A percentile compares a stretch with the other conserved stretches of the same genome.
Conservation (phyloP, 1,140 invertebrate genomes). For the Macrobrachium nipponense region DNA sequence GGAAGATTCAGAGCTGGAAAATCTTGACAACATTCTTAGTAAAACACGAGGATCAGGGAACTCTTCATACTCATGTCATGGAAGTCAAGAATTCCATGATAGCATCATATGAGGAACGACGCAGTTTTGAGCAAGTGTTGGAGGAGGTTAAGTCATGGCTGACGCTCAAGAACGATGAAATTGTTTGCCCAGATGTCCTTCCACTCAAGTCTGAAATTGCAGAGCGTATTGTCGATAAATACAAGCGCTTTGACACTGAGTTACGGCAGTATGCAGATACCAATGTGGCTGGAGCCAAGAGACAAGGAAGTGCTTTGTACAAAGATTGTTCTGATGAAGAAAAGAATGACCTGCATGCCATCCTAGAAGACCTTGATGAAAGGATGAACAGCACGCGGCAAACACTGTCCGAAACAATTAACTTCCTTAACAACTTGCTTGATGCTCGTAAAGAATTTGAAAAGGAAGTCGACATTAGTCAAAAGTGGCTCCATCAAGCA, state of each 20-base stretch:
- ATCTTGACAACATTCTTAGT: conserved; percentile 78
- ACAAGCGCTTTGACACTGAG: conserved; percentile 80
- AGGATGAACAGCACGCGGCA: conserved; percentile 68
- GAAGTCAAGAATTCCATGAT: conserved; percentile 79
- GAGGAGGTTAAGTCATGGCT: conserved; percentile 84
- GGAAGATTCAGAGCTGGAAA: conserved; percentile 81
- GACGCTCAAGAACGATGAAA: conserved; percentile 79
- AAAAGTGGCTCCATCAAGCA: conserved; percentile 88
- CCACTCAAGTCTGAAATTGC: conserved; percentile 76
- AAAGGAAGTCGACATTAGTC: conserved; percentile 81
- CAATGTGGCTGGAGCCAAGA: conserved; percentile 78
- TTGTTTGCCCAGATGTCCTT: conserved; percentile 74
- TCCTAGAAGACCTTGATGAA: conserved; percentile 73
- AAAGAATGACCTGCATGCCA: conserved; percentile 67
- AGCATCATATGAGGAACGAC: conserved; percentile 76
- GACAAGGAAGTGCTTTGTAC: conserved; percentile 80
- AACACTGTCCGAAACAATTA: conserved; percentile 75
- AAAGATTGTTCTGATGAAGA: conserved; percentile 85
- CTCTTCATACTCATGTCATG: conserved; percentile 66
- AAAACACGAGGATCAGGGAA: conserved; percentile 67
- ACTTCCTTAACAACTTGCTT: conserved; percentile 79
- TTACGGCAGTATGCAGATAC: conserved; percentile 83
- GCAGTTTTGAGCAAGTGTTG: conserved; percentile 81
- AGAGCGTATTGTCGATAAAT: conserved; percentile 81
- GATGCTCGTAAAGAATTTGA: conserved; percentile 84